Percentiles rank a stretch among this genome's conserved stretches.
Evolutionary conservation across 2,888 invertebrate genomes (phyloP).

Genomic region (Enchytraeus crypticus): DNA sequence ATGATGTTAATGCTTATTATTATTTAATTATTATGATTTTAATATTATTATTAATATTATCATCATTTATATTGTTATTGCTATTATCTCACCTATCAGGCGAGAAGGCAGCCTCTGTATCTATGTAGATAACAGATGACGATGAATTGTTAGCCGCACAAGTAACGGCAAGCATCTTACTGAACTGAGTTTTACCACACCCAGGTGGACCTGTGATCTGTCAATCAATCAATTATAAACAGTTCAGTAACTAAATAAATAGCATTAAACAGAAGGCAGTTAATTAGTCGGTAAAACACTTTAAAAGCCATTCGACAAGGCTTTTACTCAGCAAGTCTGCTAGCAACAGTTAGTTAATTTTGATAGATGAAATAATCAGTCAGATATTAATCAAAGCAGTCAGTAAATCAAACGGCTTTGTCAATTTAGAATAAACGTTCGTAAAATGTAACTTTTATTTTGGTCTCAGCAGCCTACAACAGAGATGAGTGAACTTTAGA

Average conservation of each 20-base stretch:
- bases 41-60: too few species aligned
- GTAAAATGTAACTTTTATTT: background rate
- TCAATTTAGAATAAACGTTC: too few species aligned
- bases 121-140: conserved; percentile 34
- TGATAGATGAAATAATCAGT: too few species aligned
- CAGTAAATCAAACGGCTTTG: too few species aligned
- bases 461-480: background rate
- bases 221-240: background rate
- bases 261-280: background rate
- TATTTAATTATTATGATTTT: too few species aligned
- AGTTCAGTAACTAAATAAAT: background rate
- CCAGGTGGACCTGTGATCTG: conserved; percentile 41
- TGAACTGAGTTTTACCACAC: conserved; percentile 42
- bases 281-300: background rate
- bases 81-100: conserved; percentile 35
- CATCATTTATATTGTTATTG: too few species aligned
- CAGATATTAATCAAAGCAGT: too few species aligned
- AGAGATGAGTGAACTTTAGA: too few species aligned
- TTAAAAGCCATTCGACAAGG: too few species aligned
- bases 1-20: too few species aligned
- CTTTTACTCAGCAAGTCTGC: too few species aligned
- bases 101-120: conserved; percentile 39
- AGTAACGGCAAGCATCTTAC: conserved; percentile 33
- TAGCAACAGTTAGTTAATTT: background rate
- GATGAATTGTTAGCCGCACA: background rate